Evolutionary conservation across 2,113 vertebrate genomes (phyloP).

Genomic region (Oryzias javanicus): DNA sequence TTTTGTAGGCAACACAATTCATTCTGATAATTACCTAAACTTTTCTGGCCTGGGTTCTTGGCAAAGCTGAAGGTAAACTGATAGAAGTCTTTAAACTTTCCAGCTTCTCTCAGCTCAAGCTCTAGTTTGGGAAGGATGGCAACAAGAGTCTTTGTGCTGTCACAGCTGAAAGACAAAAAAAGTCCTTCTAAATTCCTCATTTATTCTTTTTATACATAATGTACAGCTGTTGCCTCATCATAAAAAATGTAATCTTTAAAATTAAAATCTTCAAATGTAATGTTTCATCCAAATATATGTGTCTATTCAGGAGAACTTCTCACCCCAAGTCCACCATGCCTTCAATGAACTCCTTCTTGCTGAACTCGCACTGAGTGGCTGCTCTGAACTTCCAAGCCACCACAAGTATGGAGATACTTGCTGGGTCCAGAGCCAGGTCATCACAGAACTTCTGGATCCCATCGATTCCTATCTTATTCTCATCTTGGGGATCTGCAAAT

Average conservation of each 20-base stretch:
- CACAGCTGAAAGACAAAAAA: constrained; percentile 80
- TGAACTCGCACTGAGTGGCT: constrained; percentile 97
- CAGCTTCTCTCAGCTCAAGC: constrained; percentile 89
- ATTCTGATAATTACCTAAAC: constrained; percentile 82
- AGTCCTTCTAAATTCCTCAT: background rate
- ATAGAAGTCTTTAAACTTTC: constrained; percentile 95
- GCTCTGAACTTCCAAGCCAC: constrained; percentile 96
- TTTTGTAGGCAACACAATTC: too few species aligned
- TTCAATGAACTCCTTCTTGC: constrained; percentile 93
- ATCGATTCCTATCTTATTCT: constrained; percentile 95
- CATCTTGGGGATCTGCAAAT: constrained; percentile 90
- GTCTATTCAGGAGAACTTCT: constrained; percentile 44
- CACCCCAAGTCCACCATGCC: constrained; percentile 94
- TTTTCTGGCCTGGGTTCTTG: constrained; percentile 96
- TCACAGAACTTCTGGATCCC: constrained; percentile 97
- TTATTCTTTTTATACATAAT: too few species aligned
- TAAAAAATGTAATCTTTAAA: too few species aligned
- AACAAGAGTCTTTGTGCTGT: constrained; percentile 89
- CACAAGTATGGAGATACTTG: constrained; percentile 90
- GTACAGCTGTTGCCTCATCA: too few species aligned
- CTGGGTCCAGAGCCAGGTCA: constrained; percentile 89
- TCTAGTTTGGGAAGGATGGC: constrained; percentile 87
- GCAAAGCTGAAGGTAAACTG: constrained; percentile 97
- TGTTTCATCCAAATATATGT: too few species aligned
- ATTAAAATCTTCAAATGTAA: too few species aligned